phyloP scores from a whole-genome alignment of 2,797 vertebrate genomes.

The Tamandua tetradactyla region DNA sequence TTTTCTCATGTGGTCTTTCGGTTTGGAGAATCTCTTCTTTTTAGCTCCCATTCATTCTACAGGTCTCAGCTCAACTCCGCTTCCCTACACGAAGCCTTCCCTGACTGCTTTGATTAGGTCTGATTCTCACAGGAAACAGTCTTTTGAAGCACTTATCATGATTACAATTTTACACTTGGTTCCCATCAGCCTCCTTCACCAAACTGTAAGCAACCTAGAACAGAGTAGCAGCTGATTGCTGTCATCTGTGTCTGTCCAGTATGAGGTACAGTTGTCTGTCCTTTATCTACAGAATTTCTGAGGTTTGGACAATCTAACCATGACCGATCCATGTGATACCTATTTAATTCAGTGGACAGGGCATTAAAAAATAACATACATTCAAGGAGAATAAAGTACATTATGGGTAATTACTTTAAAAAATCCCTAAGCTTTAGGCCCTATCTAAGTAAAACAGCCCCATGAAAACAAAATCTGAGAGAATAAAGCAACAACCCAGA shows the following conservation, averaged over 20 bases:
- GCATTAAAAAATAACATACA: not conserved
- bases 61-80: not conserved
- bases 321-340: not conserved
- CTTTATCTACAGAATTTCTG: not conserved
- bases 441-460: not conserved
- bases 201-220: not conserved
- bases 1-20: not conserved
- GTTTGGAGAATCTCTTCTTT: not conserved
- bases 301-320: not conserved
- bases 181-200: not conserved
- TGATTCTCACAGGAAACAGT: not conserved
- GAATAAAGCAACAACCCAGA: constrained; percentile 2
- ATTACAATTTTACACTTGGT: not conserved
- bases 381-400: not conserved
- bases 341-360: not conserved
- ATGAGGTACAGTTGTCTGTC: not conserved
- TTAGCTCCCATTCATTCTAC: not conserved
- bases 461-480: constrained; percentile 24
- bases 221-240: rapidly evolving
- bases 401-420: not conserved
- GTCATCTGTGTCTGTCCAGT: not conserved
- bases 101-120: not conserved
- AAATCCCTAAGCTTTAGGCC: not conserved
- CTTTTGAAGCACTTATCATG: not conserved
- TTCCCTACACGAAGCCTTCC: not conserved